Evolutionary conservation across 1,140 invertebrate genomes (phyloP), one percentile per base, ranked within the genome.

Genomic region (Arctopsyche grandis): DNA sequence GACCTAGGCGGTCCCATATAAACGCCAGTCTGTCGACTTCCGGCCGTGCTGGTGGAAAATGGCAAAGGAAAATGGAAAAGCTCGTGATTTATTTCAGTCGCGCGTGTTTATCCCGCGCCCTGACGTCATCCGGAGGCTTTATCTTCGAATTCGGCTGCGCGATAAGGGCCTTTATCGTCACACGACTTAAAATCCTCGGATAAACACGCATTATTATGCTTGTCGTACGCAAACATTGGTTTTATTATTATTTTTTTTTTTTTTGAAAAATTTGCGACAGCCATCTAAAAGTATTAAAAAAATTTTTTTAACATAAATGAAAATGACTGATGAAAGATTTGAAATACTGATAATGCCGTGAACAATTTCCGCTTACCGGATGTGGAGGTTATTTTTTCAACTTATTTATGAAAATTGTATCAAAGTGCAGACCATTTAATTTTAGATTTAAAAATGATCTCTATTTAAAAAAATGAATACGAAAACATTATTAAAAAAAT

Each of bases 141-240:
- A 73, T 73, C 69, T 46, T 43, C 9, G 19, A 73, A 73, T 73
- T 73, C 43, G 44, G 44, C 38, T 1, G 69, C 10, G 29, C 69
- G 44, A 44, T 73, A 73, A 46, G 12, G 38, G 38, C 69, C 38
- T 46, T 60, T 60, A 60, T 60, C 56, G 56, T 60, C 56, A 60
- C 56, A 46, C 21, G 29, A 43, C 14, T 73, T 46, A 73, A 46
- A 73, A 73, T 73, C 69, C 69, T 46, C 29, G 44, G 26, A 73
- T 73, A 73, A 73, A 73, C 69, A 73, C n/a, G 38, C 69, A 73
- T 73, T 46, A 73, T 73, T 73, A 46, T 46, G 44, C 69, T 22
- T 73, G 69, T 73, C 38, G 38, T 73, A 43, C 43, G 16, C 21
- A 38, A 38, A 38, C 1, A 38, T 38, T 38, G 29, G 29, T 38